Conservation (phyloP, 2,888 invertebrate species). For the Autographa pulchrina region DNA sequence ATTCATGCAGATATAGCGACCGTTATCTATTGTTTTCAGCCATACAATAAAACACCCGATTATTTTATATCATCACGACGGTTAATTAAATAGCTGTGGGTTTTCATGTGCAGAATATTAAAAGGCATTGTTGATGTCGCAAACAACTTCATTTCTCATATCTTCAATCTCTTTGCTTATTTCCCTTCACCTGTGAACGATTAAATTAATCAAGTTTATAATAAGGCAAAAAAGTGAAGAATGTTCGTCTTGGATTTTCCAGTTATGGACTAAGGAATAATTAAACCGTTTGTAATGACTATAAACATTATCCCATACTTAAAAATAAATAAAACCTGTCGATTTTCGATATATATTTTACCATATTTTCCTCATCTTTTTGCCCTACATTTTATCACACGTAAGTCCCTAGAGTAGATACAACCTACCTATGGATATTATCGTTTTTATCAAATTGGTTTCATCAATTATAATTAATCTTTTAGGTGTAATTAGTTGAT, state of each 20-base stretch:
- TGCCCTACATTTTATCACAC: too few species aligned
- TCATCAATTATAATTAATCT: too few species aligned
- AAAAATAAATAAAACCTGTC: too few species aligned
- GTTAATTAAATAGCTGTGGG: constrained; percentile 15
- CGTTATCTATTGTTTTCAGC: constrained; percentile 50
- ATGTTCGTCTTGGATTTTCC: background rate
- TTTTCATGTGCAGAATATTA: constrained; percentile 16
- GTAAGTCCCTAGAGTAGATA: too few species aligned
- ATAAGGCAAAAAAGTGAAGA: background rate
- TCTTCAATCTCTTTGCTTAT: too few species aligned
- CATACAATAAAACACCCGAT: constrained; percentile 47
- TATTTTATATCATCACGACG: constrained; percentile 38
- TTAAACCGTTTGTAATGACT: too few species aligned
- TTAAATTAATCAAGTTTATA: background rate
- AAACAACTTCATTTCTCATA: background rate
- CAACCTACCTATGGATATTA: too few species aligned
- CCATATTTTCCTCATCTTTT: too few species aligned
- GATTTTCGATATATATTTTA: too few species aligned
- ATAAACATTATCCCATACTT: too few species aligned
- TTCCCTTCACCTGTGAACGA: background rate
- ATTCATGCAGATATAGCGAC: constrained; percentile 47
- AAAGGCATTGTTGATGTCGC: constrained; percentile 1
- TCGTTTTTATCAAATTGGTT: too few species aligned
- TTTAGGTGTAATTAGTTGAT: too few species aligned
- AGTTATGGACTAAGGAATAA: background rate